Conservation (phyloP, 2,113 vertebrate genomes). For the Patagioenas fasciata region DNA sequence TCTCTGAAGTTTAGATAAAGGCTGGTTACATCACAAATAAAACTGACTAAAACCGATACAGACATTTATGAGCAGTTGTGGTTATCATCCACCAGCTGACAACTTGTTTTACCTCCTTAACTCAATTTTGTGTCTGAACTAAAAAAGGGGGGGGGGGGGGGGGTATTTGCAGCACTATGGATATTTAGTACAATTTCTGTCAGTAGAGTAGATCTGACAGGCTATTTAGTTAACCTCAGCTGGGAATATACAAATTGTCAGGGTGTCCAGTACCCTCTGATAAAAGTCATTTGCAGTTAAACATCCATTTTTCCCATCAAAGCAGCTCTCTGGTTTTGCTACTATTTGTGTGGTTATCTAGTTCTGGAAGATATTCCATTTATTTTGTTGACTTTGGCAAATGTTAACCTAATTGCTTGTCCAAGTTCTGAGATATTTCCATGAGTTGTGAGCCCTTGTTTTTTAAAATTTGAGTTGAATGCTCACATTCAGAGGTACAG, state of each 20-base stretch:
- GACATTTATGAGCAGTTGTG: slow-evolving; percentile 24
- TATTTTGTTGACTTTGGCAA: slow-evolving; percentile 22
- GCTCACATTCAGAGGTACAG: neutral
- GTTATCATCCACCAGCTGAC: neutral
- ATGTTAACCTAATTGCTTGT: neutral
- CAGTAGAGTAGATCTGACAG: neutral
- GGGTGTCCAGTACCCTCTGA: neutral
- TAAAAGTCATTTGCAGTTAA: neutral
- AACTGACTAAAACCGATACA: neutral
- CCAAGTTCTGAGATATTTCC: neutral
- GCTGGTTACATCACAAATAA: neutral
- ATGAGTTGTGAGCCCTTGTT: neutral
- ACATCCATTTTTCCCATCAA: neutral
- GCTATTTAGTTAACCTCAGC: neutral
- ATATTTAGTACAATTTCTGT: neutral
- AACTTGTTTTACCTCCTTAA: slow-evolving; percentile 19
- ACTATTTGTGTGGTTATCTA: neutral
- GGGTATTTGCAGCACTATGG: neutral
- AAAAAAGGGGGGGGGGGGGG: neutral
- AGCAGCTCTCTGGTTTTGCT: neutral
- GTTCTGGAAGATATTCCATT: neutral
- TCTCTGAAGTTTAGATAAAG: slow-evolving; percentile 47
- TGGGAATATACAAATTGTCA: neutral
- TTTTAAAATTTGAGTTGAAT: neutral
- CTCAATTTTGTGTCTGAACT: neutral